Percentiles rank a stretch among this genome's conserved stretches.
These are phyloP conservation scores for Elysia chlorotica DNA, from an alignment of 1,140 invertebrate species.

Conservation along the genomic window DNA sequence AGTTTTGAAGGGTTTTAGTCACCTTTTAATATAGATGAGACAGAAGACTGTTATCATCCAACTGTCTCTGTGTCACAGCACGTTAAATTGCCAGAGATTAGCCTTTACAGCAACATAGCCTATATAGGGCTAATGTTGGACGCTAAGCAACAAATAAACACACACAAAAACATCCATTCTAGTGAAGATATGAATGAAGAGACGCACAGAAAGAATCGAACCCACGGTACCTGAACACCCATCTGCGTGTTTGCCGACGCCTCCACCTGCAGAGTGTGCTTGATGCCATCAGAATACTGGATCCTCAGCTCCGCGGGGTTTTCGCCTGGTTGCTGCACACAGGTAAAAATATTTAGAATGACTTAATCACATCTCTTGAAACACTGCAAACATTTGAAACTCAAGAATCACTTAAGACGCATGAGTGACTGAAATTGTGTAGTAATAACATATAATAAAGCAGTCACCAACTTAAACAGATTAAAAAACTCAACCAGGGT, in stretches of 20 bases:
- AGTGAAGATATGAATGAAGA: background rate
- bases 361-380: too few species aligned
- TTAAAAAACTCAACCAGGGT: too few species aligned
- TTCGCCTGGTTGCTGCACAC: too few species aligned
- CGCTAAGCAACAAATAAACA: background rate
- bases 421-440: too few species aligned
- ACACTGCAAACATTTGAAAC: too few species aligned
- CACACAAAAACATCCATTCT: background rate
- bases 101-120: background rate
- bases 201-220: background rate
- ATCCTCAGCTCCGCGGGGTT: constrained; percentile 66
- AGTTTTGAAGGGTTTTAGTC: background rate
- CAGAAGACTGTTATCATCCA: too few species aligned
- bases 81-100: background rate
- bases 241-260: constrained; percentile 56
- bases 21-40: background rate
- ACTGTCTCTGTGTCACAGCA: too few species aligned
- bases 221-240: constrained; percentile 60
- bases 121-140: background rate
- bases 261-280: constrained; percentile 53
- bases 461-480: too few species aligned
- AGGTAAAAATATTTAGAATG: too few species aligned
- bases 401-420: too few species aligned
- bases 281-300: constrained; percentile 69
- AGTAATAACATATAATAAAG: too few species aligned